Evolutionary conservation across 2,113 vertebrate species (phyloP).

Genomic region (Scomber colias): DNA sequence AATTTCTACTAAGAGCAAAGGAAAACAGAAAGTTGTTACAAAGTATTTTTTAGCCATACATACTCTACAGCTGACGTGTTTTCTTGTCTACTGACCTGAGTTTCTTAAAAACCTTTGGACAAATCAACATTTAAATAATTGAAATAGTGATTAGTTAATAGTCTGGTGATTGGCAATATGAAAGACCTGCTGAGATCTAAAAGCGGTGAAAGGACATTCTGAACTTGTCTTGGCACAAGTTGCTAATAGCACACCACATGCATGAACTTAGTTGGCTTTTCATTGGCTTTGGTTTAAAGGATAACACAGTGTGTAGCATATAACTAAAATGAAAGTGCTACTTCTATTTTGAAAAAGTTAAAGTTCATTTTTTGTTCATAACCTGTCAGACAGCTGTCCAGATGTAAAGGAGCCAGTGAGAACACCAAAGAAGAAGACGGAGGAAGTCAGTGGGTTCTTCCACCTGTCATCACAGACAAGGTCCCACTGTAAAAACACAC

Average conservation of each 20-base stretch:
- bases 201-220: neutral
- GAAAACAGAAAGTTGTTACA: too few species aligned
- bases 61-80: too few species aligned
- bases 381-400: conserved; percentile 96
- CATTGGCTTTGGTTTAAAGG: too few species aligned
- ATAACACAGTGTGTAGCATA: neutral
- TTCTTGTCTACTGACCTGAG: too few species aligned
- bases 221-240: too few species aligned
- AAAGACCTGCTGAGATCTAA: neutral
- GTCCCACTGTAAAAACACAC: conserved; percentile 88
- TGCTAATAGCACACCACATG: neutral
- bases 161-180: neutral
- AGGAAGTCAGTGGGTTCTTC: conserved; percentile 90
- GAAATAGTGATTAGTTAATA: neutral
- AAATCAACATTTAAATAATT: neutral
- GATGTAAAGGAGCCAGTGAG: conserved; percentile 91
- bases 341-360: too few species aligned
- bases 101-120: too few species aligned
- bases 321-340: neutral
- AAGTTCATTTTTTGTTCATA: neutral
- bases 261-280: neutral
- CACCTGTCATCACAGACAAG: conserved; percentile 92
- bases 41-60: too few species aligned
- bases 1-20: too few species aligned
- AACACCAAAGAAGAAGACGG: conserved; percentile 91